phyloP scores from a whole-genome alignment of 1,140 invertebrate species.

The Gonioctena quinquepunctata region DNA sequence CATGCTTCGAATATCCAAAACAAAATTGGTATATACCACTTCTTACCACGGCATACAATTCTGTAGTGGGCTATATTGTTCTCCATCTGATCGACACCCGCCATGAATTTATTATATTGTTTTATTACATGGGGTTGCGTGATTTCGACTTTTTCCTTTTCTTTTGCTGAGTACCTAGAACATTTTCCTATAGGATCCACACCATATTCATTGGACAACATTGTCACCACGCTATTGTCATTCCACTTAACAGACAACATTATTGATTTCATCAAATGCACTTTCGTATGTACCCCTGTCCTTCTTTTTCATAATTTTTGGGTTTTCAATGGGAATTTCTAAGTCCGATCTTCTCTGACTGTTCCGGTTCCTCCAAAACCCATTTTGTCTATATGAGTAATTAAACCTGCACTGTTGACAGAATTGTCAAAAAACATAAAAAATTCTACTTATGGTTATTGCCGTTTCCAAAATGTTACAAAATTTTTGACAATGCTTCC shows the following conservation, averaged over 20 bases:
- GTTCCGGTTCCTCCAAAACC: no score
- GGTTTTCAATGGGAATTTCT: no score
- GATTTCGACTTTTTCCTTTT: constrained; percentile 1
- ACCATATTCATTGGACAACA: neutral
- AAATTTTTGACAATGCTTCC: no score
- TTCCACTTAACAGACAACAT: neutral
- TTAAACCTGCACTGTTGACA: no score
- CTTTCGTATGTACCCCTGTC: no score
- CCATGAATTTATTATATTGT: neutral
- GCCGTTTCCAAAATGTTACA: no score
- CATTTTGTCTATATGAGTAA: no score
- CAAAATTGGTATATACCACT: constrained; percentile 1
- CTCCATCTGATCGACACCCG: neutral
- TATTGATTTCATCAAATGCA: neutral
- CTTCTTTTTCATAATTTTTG: no score
- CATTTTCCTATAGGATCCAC: neutral
- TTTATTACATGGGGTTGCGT: neutral
- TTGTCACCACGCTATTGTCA: neutral
- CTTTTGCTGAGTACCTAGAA: neutral
- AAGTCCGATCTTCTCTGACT: no score
- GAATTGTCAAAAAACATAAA: no score
- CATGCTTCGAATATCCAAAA: neutral
- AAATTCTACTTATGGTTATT: no score
- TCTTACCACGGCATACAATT: neutral
- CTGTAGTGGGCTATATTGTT: neutral